Base-by-base conservation (phyloP, 2,888 invertebrate genomes). In the Cartodere bifasciata region DNA sequence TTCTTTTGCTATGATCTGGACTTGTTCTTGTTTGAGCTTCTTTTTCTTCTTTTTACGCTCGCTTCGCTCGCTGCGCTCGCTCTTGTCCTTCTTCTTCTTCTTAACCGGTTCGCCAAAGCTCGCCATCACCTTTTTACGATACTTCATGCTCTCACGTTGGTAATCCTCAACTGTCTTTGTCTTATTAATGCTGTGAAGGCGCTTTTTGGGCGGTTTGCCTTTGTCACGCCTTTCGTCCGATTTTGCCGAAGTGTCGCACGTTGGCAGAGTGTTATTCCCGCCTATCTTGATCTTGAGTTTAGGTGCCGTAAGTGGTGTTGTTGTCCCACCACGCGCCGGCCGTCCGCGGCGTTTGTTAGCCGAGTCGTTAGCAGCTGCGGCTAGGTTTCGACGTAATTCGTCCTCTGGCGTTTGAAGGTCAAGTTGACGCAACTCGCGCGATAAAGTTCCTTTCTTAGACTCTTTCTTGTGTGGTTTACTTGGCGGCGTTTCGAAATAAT, bases 141-240 rank as follows among this genome's bases (percentile, higher is more conserved):
- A 88, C 52, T 85, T 86, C 87, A 88, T 87, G 46, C 81, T 84
- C 48, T 87, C 84, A 2, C 85, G 71, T 39, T 76, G 77, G 28
- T 86, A 59, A 49, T 86, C 85, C 56, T 87, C 83, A 40, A 86
- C 72, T 38, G 76, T 77, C 0, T 82, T 38, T 70, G 72, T 10
- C 69, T 71, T 38, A 30, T 35, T 15, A 38, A 68, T 65, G 35
- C 63, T 67, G 21, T 72, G 65, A 14, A 79, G 55, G 10, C 86
- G 73, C 53, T 88, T 88, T 60, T 88, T 88, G 2, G 87, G 87
- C 28, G 88, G 88, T 40, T 82, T 58, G 48, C 70, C 61, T 51
- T 67, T 49, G 49, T 64, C 52, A 40, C 65, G 47, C 34, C 64
- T 63, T 49, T 68, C 58, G 52, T 62, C 58, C 56, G 67, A 41